Evolutionary conservation across 2,888 invertebrate species (phyloP), one percentile per base, ranked within the genome.

Genomic region (Cantharis flavilabris): DNA sequence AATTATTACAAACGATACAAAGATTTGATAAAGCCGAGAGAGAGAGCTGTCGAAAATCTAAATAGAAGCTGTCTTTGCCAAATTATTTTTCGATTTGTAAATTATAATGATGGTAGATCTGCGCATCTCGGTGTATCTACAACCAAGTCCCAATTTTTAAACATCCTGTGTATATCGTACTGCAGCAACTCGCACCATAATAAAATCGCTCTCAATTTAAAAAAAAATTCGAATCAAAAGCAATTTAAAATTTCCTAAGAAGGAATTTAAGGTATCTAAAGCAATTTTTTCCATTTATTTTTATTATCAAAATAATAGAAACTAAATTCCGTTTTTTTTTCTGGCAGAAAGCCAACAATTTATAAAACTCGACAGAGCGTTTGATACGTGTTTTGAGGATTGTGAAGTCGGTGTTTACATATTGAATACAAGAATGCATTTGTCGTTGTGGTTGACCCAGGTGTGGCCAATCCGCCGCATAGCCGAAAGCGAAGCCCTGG

Each of bases 351-450:
- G 70, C 70, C 70, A 70, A 70, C 70, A 49, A 33, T 70, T 76
- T 64, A 64, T 70, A 73, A 73, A 76, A 76, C 11, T 70, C 62
- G 69, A 62, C 69, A 49, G 49, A 49, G 49, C 20, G 20, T 67
- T 67, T 67, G 30, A 71, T 62, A 65, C 67, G 70, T 76, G 72
- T 72, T 76, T 67, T 49, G 67, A 26, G 65, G 23, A 62, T 16
- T 20, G 33, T 23, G 28, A 23, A 28, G 65, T 62, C 13, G 64
- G 69, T 72, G 78, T 76, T 78, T 78, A 76, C 76, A 78, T 76
- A 78, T 76, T 78, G 78, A 76, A 73, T 71, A 73, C 71, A 71
- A 69, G 78, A 76, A 78, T 78, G 78, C 73, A 78, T 78, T 78
- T 76, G 78, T 78, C 72, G 76, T 76, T 71, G 73, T 64, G 76